Evolutionary conservation across 2,888 invertebrate species (phyloP), one percentile per base, ranked within the genome.

Genomic region (Lepidochitona cinerea): DNA sequence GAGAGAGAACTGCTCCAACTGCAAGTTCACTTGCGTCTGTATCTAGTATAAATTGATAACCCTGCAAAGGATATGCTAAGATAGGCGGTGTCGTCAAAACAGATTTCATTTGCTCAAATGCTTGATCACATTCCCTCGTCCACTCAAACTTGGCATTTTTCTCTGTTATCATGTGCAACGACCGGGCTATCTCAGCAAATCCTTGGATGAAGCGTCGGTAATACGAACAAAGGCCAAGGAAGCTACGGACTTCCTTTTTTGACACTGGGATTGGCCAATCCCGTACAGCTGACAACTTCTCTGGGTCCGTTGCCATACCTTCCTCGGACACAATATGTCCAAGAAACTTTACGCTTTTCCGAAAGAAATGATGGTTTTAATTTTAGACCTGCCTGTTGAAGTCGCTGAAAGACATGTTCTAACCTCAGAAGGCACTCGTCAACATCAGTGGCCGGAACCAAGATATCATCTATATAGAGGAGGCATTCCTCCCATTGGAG

Each of bases 401-500:
- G 32, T 18, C 68, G n/a, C n/a, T n/a, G n/a, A n/a, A n/a, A n/a
- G n/a, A n/a, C n/a, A n/a, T n/a, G n/a, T 23, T 6, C n/a, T 29
- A 68, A 32, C 12, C 23, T 7, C 4, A 3, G 36, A n/a, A 54
- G 29, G 26, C 59, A 26, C 14, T 70, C 35, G n/a, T 71, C 73
- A 12, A 83, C 72, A 1, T 59, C 35, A 29, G 77, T 3, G 76
- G 71, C 2, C 78, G 59, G 7, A n/a, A 79, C 65, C 4, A 82
- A 68, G 2, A 49, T 49, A 59, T 83, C 82, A 35, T 82, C 83
- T 5, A 82, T 36, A 37, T 80, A 81, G 14, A 76, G 67, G 1
- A 83, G 59, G 37, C 76, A 75, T 23, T 70, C 70, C 35, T 74
- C 73, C 75, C 49, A 4, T 49, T 23, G 18, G 7, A 23, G 7